A percentile compares a stretch with the other conserved stretches of the same genome.
phyloP scores from a whole-genome alignment of 2,888 invertebrate species.

The Idaea straminata region DNA sequence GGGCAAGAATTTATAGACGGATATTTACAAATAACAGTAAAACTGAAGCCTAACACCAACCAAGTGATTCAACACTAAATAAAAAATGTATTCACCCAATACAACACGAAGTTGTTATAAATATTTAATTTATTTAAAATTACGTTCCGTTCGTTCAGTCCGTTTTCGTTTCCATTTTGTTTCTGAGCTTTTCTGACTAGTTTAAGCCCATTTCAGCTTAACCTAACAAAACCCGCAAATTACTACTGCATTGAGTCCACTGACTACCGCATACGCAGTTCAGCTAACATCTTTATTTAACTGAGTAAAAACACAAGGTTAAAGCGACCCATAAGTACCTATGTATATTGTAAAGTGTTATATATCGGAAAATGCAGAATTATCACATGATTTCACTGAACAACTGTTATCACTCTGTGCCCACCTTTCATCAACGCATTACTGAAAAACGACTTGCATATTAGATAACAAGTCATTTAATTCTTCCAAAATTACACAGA shows the following conservation, averaged over 20 bases:
- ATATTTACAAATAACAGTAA: background rate
- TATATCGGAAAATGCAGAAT: background rate
- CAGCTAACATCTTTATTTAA: background rate
- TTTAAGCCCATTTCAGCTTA: background rate
- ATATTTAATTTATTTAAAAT: background rate
- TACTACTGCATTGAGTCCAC: background rate
- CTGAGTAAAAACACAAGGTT: background rate
- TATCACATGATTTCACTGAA: background rate
- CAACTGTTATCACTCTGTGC: no score
- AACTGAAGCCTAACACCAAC: background rate
- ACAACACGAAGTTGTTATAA: background rate
- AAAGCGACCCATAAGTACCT: background rate
- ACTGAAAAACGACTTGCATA: no score
- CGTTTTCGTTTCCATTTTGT: background rate
- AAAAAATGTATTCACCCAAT: background rate
- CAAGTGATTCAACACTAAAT: background rate
- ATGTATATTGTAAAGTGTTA: background rate
- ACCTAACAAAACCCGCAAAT: background rate
- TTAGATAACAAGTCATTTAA: no score
- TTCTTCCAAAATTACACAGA: no score
- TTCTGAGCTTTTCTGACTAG: background rate
- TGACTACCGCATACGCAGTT: background rate
- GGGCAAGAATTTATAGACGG: background rate
- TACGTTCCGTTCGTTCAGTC: background rate
- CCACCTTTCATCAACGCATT: no score